Base-by-base conservation (phyloP, 2,113 vertebrate genomes). In the Diphyllodes magnificus region DNA sequence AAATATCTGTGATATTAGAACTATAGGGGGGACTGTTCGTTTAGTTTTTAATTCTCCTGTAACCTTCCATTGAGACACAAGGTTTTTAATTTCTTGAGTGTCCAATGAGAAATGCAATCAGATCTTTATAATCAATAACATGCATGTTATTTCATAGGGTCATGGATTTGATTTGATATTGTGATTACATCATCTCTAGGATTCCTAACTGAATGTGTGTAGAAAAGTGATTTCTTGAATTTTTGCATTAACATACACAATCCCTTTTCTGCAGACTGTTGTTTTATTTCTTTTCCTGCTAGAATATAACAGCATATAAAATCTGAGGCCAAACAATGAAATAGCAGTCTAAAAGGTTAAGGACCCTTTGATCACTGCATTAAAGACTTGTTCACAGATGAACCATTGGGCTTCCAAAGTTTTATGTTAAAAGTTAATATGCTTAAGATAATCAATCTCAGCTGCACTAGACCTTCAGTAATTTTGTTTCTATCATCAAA, bases 401-500 rank as follows among this genome's bases (percentile, higher is more conserved):
- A 81, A 87, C 76, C 20, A 24, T n/a, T 81, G 63, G 70, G 56
- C 54, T 91, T 82, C 85, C 59, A 47, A 84, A 97, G 90, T 96
- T 97, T 83, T 68, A 25, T 21, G n/a, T 79, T 88, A 86, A 87
- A 94, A 96, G 80, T 96, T 95, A 93, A 94, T 82, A 82, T 49
- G 72, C 33, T 94, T 93, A 92, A 95, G 81, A 86, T 93, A 88
- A 95, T 95, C 94, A 95, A 90, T 65, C 96, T 95, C 87, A 54
- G 44, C 81, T 77, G 94, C 35, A 45, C 39, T 69, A 79, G 90
- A 94, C 75, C 81, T 73, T 82, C 31, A 18, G 92, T 91, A 90
- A 95, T 97, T 97, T 90, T 82, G 80, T 86, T 96, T 79, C 94
- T 90, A 90, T 94, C 94, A 96, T 91, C 86, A 76, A 94, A 96